phyloP scores from a whole-genome alignment of 1,140 invertebrate species.

The Zaprionus kolodkinae region DNA sequence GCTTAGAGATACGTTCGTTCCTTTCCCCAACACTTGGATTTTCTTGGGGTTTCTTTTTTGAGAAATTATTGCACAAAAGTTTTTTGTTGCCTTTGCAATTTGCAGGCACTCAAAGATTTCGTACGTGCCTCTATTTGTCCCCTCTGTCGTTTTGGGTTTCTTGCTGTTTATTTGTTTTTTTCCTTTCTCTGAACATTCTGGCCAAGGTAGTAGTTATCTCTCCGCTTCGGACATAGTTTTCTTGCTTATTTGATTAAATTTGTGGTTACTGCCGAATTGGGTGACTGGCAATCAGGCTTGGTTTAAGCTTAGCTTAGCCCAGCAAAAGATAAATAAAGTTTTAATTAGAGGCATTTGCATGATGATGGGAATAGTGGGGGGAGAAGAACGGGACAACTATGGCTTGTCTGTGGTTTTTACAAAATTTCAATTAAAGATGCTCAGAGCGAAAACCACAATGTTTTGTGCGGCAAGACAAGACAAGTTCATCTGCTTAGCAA shows the following conservation, averaged over 20 bases:
- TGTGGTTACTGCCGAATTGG: slow-evolving; percentile 40
- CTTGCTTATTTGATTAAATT: slow-evolving; percentile 69
- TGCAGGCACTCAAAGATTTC: slow-evolving; percentile 46
- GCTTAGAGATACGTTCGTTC: slow-evolving; percentile 31
- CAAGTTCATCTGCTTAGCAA: slow-evolving; percentile 21
- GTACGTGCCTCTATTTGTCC: slow-evolving; percentile 36
- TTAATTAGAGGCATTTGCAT: slow-evolving; percentile 63
- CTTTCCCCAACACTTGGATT: slow-evolving; percentile 13
- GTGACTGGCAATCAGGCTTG: slow-evolving; percentile 31
- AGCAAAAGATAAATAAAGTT: slow-evolving; percentile 60
- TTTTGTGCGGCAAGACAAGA: slow-evolving; percentile 18
- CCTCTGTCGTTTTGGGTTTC: not conserved
- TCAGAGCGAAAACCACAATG: slow-evolving; percentile 14
- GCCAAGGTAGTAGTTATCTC: slow-evolving; percentile 23
- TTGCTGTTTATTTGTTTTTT: slow-evolving; percentile 5
- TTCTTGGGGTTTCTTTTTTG: slow-evolving; percentile 25
- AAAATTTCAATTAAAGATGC: slow-evolving; percentile 46
- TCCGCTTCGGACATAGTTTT: slow-evolving; percentile 29
- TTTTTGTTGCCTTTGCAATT: slow-evolving; percentile 60
- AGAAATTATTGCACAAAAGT: slow-evolving; percentile 69
- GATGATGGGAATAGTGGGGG: not conserved
- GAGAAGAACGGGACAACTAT: not conserved
- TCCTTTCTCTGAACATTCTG: not conserved
- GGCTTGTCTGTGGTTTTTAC: slow-evolving; percentile 34
- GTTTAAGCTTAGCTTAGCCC: slow-evolving; percentile 4